These are phyloP conservation scores for Polydrusus tereticollis DNA, from an alignment of 2,888 invertebrate species.

Conservation along the genomic window DNA sequence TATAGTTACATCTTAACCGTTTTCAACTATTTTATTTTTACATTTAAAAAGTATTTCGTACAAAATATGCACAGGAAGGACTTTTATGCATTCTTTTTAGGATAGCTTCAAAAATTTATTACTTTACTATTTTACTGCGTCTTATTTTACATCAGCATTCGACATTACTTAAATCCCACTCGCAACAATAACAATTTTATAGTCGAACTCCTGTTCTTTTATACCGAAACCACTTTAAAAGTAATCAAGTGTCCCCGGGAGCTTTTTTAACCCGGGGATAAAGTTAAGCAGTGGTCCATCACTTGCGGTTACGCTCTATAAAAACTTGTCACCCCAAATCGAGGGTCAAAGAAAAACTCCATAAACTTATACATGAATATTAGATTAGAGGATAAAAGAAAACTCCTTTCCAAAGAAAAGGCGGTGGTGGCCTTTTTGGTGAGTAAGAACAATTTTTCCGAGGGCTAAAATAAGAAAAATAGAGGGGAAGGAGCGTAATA, in stretches of 20 bases:
- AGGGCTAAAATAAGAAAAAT: constrained; percentile 24
- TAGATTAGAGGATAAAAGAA: constrained; percentile 57
- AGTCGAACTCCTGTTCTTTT: constrained; percentile 22
- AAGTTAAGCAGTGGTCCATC: constrained; percentile 57
- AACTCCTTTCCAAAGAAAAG: constrained; percentile 36
- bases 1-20: no score
- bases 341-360: constrained; percentile 56
- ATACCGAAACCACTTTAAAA: constrained; percentile 50
- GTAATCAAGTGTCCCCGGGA: constrained; percentile 53
- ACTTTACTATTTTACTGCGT: no score
- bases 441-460: constrained; percentile 2
- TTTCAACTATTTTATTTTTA: no score
- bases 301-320: constrained; percentile 55
- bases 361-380: constrained; percentile 60
- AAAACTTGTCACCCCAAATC: constrained; percentile 57
- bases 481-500: constrained; percentile 12
- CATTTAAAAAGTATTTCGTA: no score
- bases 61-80: no score
- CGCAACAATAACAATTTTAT: constrained; percentile 17
- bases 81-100: no score
- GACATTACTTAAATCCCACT: background rate
- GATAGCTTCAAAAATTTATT: no score
- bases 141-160: background rate
- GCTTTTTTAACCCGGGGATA: constrained; percentile 52
- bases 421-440: constrained; percentile 4